Percentiles rank a stretch among this genome's conserved stretches.
These are phyloP conservation scores for Malurus elegans DNA, from an alignment of 2,113 vertebrate genomes.

Conservation along the genomic window DNA sequence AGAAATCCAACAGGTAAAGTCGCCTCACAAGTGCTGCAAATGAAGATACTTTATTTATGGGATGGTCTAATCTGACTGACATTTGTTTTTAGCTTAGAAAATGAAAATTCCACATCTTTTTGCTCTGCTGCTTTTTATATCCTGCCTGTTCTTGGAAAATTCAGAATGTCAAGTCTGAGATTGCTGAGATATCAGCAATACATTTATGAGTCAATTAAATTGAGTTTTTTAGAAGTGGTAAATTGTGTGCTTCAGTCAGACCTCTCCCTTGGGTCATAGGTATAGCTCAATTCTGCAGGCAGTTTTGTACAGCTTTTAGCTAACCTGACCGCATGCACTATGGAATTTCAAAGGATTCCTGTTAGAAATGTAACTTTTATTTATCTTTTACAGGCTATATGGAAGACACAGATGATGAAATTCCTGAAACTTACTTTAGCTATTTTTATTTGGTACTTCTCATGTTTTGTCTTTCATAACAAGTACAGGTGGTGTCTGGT, in stretches of 20 bases:
- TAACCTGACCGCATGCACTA: background rate
- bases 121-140: conserved; percentile 43
- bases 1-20: conserved; percentile 72
- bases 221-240: background rate
- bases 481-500: background rate
- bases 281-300: background rate
- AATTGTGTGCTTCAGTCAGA: conserved; percentile 35
- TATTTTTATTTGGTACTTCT: background rate
- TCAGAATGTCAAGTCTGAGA: background rate
- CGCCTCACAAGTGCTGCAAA: conserved; percentile 66
- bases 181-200: background rate
- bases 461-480: background rate
- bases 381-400: conserved; percentile 33
- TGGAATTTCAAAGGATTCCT: background rate
- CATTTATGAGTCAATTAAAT: background rate
- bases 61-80: conserved; percentile 50
- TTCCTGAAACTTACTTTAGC: background rate
- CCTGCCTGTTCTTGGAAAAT: background rate
- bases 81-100: conserved; percentile 63
- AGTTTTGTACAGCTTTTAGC: background rate
- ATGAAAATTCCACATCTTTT: conserved; percentile 14
- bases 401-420: background rate
- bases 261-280: background rate
- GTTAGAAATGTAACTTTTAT: background rate
- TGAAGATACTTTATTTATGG: conserved; percentile 66